Conservation (phyloP, 2,797 vertebrate species). For the Balearica regulorum region DNA sequence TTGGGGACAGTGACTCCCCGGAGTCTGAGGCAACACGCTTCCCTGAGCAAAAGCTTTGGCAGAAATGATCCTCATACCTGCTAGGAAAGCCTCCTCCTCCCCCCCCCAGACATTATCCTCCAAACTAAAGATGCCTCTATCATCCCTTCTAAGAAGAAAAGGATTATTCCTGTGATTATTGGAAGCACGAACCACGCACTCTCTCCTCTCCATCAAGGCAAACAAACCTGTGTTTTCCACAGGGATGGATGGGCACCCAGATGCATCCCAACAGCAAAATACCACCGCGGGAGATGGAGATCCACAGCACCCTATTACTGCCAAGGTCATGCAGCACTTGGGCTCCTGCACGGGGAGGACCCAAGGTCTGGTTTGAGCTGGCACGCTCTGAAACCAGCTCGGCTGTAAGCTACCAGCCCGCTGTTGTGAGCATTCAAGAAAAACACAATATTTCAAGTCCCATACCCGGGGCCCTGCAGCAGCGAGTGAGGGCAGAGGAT, state of each 20-base stretch:
- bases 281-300: not conserved
- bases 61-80: not conserved
- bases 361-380: accelerated
- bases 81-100: not conserved
- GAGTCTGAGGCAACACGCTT: accelerated
- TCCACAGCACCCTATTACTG: not conserved
- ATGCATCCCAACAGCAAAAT: not conserved
- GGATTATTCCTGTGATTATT: not conserved
- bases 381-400: not conserved
- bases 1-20: not conserved
- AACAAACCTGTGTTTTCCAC: not conserved
- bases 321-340: not conserved
- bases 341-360: not conserved
- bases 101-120: not conserved
- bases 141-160: not conserved
- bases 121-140: not conserved
- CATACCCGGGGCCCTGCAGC: not conserved
- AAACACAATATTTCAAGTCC: not conserved
- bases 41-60: not conserved
- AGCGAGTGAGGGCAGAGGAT: not conserved
- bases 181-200: accelerated
- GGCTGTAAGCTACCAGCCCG: not conserved
- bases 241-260: not conserved
- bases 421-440: not conserved
- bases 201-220: not conserved